Percentiles rank a stretch among this genome's conserved stretches.
Conservation (phyloP, 2,797 vertebrate genomes). For the Apodemus agrarius region DNA sequence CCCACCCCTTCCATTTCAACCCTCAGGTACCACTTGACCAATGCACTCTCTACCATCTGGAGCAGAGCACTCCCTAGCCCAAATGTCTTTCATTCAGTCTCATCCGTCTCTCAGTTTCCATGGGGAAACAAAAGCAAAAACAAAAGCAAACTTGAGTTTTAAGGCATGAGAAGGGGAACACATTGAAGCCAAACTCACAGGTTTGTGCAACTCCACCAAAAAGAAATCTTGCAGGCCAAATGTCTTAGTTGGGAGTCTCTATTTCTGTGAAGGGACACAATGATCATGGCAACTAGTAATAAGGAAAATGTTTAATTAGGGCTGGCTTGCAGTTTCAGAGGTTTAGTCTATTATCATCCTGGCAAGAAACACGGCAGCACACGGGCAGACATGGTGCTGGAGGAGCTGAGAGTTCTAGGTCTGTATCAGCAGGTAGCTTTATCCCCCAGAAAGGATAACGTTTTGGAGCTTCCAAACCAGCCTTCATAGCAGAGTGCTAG, state of each 20-base stretch:
- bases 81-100: not conserved
- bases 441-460: not conserved
- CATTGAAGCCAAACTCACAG: not conserved
- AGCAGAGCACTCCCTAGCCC: not conserved
- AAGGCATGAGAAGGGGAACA: not conserved
- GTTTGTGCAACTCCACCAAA: not conserved
- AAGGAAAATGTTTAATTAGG: not conserved
- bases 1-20: not conserved
- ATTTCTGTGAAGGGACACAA: not conserved
- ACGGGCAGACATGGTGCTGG: not conserved
- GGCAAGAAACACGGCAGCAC: not conserved
- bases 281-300: not conserved
- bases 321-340: not conserved
- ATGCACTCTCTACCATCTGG: not conserved
- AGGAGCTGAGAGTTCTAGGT: not conserved
- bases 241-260: not conserved
- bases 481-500: not conserved
- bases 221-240: constrained; percentile 29
- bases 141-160: not conserved
- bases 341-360: not conserved
- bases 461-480: not conserved
- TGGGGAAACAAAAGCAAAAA: not conserved
- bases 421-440: not conserved
- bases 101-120: too few relatives aligned
- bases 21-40: not conserved